Evolutionary conservation across 2,113 vertebrate species (phyloP).

Genomic region (Thinocorus orbignyianus): DNA sequence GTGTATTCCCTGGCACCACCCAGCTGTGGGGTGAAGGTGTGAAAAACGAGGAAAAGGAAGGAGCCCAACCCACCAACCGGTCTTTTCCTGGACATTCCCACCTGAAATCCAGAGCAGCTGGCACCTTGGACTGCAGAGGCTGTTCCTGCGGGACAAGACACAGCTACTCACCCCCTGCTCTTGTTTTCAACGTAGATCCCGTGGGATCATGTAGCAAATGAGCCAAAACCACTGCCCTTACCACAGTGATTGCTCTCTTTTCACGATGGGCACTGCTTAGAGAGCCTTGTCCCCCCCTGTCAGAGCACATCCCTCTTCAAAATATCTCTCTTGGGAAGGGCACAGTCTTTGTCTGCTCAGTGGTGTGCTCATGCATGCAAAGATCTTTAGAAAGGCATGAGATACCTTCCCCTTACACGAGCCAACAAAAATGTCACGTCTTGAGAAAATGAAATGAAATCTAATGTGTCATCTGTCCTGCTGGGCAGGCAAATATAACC

Average conservation of each 20-base stretch:
- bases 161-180: neutral
- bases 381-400: neutral
- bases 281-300: neutral
- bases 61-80: neutral
- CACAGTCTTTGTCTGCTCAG: neutral
- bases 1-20: neutral
- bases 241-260: neutral
- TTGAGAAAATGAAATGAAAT: slow-evolving; percentile 21
- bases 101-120: neutral
- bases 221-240: neutral
- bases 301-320: neutral
- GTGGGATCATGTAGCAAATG: neutral
- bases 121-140: neutral
- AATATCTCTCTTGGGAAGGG: neutral
- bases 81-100: neutral
- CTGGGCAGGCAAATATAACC: neutral
- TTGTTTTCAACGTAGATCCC: fast-evolving
- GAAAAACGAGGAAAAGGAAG: neutral
- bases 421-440: slow-evolving; percentile 52
- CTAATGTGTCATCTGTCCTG: neutral
- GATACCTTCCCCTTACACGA: neutral
- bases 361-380: neutral
- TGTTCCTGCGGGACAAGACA: neutral
- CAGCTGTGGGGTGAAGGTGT: neutral
- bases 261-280: neutral